These are phyloP conservation scores for Sminthurides aquaticus DNA, from an alignment of 2,888 invertebrate genomes.

Conservation along the genomic window DNA sequence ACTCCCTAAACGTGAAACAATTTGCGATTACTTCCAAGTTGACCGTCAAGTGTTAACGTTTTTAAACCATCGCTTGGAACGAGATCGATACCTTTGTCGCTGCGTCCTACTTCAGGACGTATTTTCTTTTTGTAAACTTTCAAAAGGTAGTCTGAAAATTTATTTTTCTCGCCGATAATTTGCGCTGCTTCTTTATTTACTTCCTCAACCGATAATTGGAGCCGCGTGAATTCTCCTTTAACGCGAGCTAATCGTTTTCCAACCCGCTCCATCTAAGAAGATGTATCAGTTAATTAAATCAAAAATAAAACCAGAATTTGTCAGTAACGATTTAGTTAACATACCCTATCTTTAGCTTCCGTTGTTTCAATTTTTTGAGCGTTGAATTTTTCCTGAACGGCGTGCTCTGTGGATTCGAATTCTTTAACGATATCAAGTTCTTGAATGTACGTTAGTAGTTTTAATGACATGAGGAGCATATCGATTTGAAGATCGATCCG, in stretches of 20 bases:
- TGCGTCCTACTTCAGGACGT: too few relatives aligned
- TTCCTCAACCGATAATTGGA: constrained; percentile 50
- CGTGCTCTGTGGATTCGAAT: constrained; percentile 63
- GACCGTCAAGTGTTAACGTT: background rate
- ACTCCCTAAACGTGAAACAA: constrained; percentile 1
- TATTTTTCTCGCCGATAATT: constrained; percentile 58
- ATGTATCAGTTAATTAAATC: background rate
- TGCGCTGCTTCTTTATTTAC: constrained; percentile 55
- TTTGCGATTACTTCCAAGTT: background rate
- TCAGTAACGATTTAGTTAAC: background rate
- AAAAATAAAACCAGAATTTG: background rate
- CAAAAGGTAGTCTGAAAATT: constrained; percentile 68
- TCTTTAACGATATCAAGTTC: constrained; percentile 66
- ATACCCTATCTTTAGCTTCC: constrained; percentile 29
- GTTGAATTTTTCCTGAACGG: constrained; percentile 53
- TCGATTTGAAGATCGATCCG: constrained; percentile 57
- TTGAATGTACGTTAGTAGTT: constrained; percentile 61
- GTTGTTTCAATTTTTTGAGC: constrained; percentile 34
- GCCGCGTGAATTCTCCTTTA: constrained; percentile 48
- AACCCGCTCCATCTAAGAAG: constrained; percentile 29
- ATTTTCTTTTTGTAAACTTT: constrained; percentile 77
- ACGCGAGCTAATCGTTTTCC: constrained; percentile 52
- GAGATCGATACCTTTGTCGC: too few relatives aligned
- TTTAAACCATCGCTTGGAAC: background rate
- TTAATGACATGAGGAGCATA: constrained; percentile 51